Base-by-base conservation (phyloP, 37 sponge, comb jelly and placozoan genomes). In the Petrosia ficiformis region DNA sequence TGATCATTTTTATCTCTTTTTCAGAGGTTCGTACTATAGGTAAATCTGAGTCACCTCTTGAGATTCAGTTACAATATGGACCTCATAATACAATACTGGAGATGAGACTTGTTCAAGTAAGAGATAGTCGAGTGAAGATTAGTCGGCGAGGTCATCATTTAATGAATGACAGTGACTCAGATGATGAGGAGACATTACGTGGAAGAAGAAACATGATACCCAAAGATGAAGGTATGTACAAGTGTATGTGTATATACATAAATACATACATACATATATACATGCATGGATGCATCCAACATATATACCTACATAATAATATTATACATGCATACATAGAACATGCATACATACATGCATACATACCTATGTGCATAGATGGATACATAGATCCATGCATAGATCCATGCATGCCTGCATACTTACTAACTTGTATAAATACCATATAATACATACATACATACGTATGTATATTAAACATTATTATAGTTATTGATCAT, bases 141-240 rank as follows among this genome's bases (percentile, higher is more conserved):
- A 77, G 77, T 24, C 63, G 61, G 0, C n/a, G 24, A 8, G 3
- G 54, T 22, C 35, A 32, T 24, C 67, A 67, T 2, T 34, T 28
- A 2, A 77, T 4, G 16, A 40, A 44, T 14, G 66, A 63, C n/a
- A 65, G 29, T 0, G 70, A 48, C 11, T 41, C 33, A 39, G 80
- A 70, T 26, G 83, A 84, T 0, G 84, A 89, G 59, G 80, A 84
- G 26, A 67, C 71, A 24, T 63, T 76, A 25, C 81, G 61, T 30
- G 82, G 72, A 39, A 68, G 65, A 19, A 61, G 67, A 43, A 79
- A 60, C 25, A 42, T 60, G 25, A 70, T 74, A 5, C 90, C 90
- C 30, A 90, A 84, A 59, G 90, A 90, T 41, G 90, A 90, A 80
- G 90, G 90, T 89, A 21, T 29, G 82, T 4, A 40, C n/a, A n/a